These are phyloP conservation scores for Pandemis heparana DNA, from an alignment of 2,888 invertebrate species.

Conservation along the genomic window DNA sequence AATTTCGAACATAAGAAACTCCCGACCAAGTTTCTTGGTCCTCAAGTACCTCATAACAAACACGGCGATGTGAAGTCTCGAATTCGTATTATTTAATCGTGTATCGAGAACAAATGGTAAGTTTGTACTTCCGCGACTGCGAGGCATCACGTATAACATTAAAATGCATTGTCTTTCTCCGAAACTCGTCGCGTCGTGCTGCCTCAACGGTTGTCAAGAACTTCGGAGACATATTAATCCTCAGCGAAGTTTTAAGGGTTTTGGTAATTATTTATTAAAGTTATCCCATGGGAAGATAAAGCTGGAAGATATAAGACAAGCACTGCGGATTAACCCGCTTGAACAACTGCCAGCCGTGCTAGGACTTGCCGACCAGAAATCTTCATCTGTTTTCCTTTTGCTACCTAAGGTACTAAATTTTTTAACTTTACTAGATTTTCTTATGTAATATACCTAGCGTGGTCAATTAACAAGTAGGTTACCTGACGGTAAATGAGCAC, in stretches of 20 bases:
- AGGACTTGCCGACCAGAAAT: not conserved
- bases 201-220: slow-evolving; percentile 39
- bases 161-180: slow-evolving; percentile 41
- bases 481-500: too few relatives aligned
- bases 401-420: too few relatives aligned
- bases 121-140: slow-evolving; percentile 1
- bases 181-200: slow-evolving; percentile 21
- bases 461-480: too few relatives aligned
- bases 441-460: too few relatives aligned
- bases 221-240: slow-evolving; percentile 38
- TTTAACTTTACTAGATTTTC: too few relatives aligned
- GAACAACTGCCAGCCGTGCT: not conserved
- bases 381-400: too few relatives aligned
- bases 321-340: not conserved
- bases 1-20: too few relatives aligned
- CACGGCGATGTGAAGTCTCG: not conserved
- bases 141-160: slow-evolving; percentile 34
- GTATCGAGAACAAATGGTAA: slow-evolving; percentile 19
- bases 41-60: not conserved
- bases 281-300: slow-evolving; percentile 6
- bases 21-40: too few relatives aligned
- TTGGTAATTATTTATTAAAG: slow-evolving; percentile 26
- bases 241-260: slow-evolving; percentile 18
- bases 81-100: not conserved
- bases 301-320: not conserved